These are phyloP conservation scores for Tinea pellionella DNA, from an alignment of 2,888 invertebrate genomes.

Conservation along the genomic window DNA sequence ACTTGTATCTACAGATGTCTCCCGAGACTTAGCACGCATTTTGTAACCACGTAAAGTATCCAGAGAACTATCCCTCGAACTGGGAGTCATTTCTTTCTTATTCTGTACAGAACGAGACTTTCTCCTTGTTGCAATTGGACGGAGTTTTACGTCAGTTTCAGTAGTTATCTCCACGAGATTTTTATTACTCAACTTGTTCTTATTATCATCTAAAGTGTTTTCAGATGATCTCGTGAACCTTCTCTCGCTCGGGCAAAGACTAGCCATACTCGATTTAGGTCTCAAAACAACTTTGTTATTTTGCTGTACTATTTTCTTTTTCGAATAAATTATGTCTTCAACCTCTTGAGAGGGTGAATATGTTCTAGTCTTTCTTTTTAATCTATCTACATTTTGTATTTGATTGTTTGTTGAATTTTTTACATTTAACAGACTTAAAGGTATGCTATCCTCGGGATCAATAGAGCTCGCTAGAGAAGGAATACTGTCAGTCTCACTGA, in stretches of 20 bases:
- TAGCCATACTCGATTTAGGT: conserved; percentile 58
- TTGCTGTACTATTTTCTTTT: conserved; percentile 48
- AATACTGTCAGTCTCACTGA: conserved; percentile 72
- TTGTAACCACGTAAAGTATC: conserved; percentile 52
- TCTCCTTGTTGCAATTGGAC: conserved; percentile 40
- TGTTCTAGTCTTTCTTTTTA: conserved; percentile 69
- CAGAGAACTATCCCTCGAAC: conserved; percentile 59
- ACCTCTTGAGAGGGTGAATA: conserved; percentile 71
- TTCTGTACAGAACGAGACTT: conserved; percentile 55
- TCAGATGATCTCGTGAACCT: conserved; percentile 55
- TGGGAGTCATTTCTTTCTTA: conserved; percentile 51
- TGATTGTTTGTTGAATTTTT: conserved; percentile 39
- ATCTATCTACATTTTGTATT: conserved; percentile 46
- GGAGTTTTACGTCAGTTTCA: conserved; percentile 35
- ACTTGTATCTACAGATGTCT: conserved; percentile 47
- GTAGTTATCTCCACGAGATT: conserved; percentile 24
- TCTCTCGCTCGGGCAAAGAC: conserved; percentile 51
- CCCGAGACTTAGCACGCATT: conserved; percentile 45
- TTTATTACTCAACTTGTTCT: conserved; percentile 35
- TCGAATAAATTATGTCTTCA: conserved; percentile 59
- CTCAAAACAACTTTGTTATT: conserved; percentile 40
- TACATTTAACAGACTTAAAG: conserved; percentile 58
- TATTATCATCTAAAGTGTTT: conserved; percentile 37
- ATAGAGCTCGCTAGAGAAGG: conserved; percentile 61
- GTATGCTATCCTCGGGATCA: conserved; percentile 71